Conservation (phyloP, 2,113 vertebrate genomes). For the Talpa occidentalis region DNA sequence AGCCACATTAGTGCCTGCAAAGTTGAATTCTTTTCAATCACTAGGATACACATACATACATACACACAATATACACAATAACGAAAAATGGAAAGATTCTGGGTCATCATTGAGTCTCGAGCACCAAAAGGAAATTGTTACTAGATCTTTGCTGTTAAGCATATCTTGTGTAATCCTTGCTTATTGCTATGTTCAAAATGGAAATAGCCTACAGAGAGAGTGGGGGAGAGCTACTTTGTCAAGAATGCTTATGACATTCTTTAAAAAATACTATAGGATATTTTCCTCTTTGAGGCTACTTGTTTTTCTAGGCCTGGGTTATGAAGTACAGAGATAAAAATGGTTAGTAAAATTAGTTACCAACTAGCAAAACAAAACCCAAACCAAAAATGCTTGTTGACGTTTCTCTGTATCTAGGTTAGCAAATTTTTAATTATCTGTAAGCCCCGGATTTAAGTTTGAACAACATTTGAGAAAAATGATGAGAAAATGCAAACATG, state of each 20-base stretch:
- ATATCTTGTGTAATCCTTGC: neutral
- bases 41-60: neutral
- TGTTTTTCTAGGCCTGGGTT: neutral
- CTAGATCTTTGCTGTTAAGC: neutral
- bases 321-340: neutral
- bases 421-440: neutral
- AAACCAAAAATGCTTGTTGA: neutral
- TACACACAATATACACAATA: neutral
- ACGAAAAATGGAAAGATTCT: neutral
- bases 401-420: neutral
- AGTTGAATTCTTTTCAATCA: neutral
- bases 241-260: neutral
- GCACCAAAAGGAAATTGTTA: neutral
- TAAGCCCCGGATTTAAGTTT: slow-evolving; percentile 60
- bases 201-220: neutral
- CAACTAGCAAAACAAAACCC: neutral
- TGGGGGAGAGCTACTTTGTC: neutral
- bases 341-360: neutral
- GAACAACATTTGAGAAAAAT: slow-evolving; percentile 69
- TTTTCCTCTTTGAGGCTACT: neutral
- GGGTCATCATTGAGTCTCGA: neutral
- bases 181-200: neutral
- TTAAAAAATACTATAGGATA: neutral
- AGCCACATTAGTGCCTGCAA: neutral
- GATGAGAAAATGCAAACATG: slow-evolving; percentile 70